Conservation (phyloP, 2,888 invertebrate species). For the Lamproptera curius region DNA sequence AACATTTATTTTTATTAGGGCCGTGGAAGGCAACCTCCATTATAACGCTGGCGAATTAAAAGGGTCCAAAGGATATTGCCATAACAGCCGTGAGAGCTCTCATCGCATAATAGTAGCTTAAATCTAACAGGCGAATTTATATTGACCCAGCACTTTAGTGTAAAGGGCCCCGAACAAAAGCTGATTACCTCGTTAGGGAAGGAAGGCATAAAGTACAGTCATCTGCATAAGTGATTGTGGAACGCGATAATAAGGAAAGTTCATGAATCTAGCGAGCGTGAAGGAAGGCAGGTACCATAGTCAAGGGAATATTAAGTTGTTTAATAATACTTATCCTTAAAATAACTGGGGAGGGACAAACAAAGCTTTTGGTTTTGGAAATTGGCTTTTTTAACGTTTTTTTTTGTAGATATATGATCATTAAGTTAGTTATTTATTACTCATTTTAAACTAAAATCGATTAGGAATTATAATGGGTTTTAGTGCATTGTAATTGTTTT, state of each 20-base stretch:
- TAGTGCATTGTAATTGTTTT: too few relatives aligned
- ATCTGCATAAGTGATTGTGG: slow-evolving; percentile 50
- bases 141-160: slow-evolving; percentile 35
- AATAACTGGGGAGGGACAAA: too few relatives aligned
- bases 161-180: slow-evolving; percentile 33
- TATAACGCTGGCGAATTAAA: slow-evolving; percentile 37
- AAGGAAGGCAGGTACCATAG: too few relatives aligned
- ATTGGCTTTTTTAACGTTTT: not conserved
- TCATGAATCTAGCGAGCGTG: not conserved
- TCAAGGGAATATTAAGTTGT: too few relatives aligned
- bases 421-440: too few relatives aligned
- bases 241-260: slow-evolving; percentile 31
- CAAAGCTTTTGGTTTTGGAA: too few relatives aligned
- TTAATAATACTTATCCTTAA: too few relatives aligned
- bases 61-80: slow-evolving; percentile 29
- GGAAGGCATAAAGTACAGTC: slow-evolving; percentile 35
- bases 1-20: slow-evolving; percentile 42
- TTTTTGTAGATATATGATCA: too few relatives aligned
- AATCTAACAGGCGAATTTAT: slow-evolving; percentile 34
- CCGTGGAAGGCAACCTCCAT: slow-evolving; percentile 32
- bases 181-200: slow-evolving; percentile 37
- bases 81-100: slow-evolving; percentile 21
- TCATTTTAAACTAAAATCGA: too few relatives aligned
- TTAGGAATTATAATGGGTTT: too few relatives aligned
- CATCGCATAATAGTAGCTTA: slow-evolving; percentile 29